Evolutionary conservation across 2,113 vertebrate genomes (phyloP).

Genomic region (Pelodiscus sinensis): DNA sequence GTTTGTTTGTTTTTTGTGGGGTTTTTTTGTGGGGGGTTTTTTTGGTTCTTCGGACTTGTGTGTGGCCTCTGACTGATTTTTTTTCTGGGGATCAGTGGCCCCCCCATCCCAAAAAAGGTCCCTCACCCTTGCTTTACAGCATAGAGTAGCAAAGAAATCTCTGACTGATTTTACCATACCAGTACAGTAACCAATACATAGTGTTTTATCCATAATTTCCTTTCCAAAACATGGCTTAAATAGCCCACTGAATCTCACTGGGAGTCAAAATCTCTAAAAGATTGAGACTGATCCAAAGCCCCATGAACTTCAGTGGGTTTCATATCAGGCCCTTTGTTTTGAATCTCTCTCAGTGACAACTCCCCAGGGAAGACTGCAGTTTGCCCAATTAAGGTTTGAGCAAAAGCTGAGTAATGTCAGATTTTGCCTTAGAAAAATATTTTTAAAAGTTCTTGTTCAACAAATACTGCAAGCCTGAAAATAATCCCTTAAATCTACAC

Average conservation of each 20-base stretch:
- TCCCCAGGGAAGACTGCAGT: not conserved
- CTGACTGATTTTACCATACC: slow-evolving; percentile 5
- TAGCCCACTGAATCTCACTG: slow-evolving; percentile 35
- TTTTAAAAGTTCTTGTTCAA: slow-evolving; percentile 36
- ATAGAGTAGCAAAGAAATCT: not conserved
- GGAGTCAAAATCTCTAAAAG: slow-evolving; percentile 7
- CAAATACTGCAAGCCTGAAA: not conserved
- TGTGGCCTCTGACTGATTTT: too few species aligned
- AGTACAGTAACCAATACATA: not conserved
- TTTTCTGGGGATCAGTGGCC: too few species aligned
- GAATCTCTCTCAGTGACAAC: not conserved
- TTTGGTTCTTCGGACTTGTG: too few species aligned
- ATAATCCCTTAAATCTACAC: slow-evolving; percentile 35
- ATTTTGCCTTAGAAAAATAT: not conserved
- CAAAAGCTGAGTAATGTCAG: slow-evolving; percentile 8
- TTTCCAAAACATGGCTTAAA: slow-evolving; percentile 17
- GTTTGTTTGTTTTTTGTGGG: too few species aligned
- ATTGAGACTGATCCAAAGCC: not conserved
- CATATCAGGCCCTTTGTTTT: not conserved
- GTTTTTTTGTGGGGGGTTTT: too few species aligned
- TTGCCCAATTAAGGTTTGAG: not conserved
- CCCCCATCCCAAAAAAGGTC: too few species aligned
- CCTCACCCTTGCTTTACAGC: not conserved
- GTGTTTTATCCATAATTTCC: slow-evolving; percentile 1
- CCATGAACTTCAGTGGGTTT: not conserved